Percentiles rank a stretch among this genome's conserved stretches.
Conservation (phyloP, 2,113 vertebrate species). For the Nanger granti region DNA sequence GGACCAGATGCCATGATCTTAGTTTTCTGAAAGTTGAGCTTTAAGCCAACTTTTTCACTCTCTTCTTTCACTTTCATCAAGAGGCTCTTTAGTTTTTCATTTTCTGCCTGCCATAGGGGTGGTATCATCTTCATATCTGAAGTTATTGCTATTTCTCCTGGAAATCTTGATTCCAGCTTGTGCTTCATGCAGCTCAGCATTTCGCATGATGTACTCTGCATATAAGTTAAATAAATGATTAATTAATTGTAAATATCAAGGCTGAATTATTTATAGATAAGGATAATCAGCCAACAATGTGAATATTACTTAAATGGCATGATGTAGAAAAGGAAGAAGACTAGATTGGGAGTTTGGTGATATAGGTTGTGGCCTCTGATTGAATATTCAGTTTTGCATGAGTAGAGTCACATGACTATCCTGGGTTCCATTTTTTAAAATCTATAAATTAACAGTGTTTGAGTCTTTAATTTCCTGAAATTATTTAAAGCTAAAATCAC, state of each 20-base stretch:
- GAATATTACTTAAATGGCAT: not conserved
- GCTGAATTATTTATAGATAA: not conserved
- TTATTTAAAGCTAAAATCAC: not conserved
- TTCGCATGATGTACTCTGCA: rapidly evolving
- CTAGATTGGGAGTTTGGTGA: not conserved
- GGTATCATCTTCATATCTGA: not conserved
- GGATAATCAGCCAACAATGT: not conserved
- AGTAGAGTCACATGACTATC: not conserved
- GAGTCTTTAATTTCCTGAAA: not conserved
- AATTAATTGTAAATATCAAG: not conserved
- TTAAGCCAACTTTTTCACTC: not conserved
- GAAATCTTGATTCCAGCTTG: not conserved
- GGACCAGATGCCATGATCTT: not conserved
- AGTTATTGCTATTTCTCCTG: not conserved
- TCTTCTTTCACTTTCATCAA: not conserved
- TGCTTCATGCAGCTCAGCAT: not conserved
- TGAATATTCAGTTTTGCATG: not conserved
- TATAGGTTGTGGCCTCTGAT: not conserved
- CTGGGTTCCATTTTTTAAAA: not conserved
- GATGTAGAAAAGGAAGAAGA: not conserved
- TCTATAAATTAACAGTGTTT: not conserved
- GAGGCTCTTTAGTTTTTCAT: not conserved
- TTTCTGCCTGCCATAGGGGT: not conserved
- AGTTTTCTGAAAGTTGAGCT: not conserved
- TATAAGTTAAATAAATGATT: not conserved